Conservation (phyloP, 2,113 vertebrate genomes). For the Colossoma macropomum region DNA sequence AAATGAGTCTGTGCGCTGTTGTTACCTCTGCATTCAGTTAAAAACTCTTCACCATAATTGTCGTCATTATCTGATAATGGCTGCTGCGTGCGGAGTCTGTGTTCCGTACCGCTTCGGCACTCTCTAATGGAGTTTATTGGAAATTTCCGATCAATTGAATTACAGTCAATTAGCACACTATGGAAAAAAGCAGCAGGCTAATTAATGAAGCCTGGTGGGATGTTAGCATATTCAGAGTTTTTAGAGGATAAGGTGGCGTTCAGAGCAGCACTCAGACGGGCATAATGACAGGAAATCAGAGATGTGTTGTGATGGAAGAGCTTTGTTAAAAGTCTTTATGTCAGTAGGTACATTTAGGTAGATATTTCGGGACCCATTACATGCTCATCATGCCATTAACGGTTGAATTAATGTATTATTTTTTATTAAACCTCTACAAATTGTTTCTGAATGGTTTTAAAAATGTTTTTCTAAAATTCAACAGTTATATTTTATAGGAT, state of each 20-base stretch:
- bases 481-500: no score
- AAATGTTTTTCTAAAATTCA: no score
- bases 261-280: neutral
- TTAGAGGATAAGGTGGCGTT: neutral
- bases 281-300: neutral
- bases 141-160: slow-evolving; percentile 71
- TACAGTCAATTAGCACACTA: slow-evolving; percentile 67
- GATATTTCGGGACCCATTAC: no score
- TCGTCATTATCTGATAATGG: slow-evolving; percentile 68
- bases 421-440: no score
- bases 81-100: slow-evolving; percentile 56
- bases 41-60: slow-evolving; percentile 68
- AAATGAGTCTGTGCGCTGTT: slow-evolving; percentile 48
- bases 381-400: no score
- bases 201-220: slow-evolving; percentile 60
- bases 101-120: slow-evolving; percentile 61
- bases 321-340: no score
- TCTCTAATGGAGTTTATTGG: slow-evolving; percentile 72
- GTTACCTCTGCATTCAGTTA: slow-evolving; percentile 66
- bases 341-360: no score
- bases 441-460: no score
- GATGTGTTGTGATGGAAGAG: neutral
- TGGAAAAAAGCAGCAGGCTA: slow-evolving; percentile 65
- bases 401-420: no score
- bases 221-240: slow-evolving; percentile 47